Evolutionary conservation across 53 echinoderm and acorn worm species (phyloP).

Genomic region (Paracentrotus lividus): DNA sequence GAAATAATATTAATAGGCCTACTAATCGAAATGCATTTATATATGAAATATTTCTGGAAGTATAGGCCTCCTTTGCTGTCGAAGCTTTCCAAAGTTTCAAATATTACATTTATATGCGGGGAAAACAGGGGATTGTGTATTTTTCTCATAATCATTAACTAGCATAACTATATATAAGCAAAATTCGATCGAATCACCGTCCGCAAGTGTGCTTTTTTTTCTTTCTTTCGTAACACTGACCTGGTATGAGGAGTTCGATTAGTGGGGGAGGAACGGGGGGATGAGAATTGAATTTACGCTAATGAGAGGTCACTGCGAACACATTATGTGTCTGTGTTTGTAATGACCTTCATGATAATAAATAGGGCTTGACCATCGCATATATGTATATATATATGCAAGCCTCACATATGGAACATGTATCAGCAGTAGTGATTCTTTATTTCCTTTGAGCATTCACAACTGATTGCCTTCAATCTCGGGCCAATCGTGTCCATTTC

Average conservation of each 20-base stretch:
- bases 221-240: background rate
- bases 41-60: too few relatives aligned
- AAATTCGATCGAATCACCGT: too few relatives aligned
- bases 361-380: slow-evolving; percentile 40
- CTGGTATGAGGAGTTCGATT: background rate
- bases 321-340: slow-evolving; percentile 21
- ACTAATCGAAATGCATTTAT: too few relatives aligned
- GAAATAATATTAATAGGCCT: too few relatives aligned
- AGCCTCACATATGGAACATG: slow-evolving; percentile 39
- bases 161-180: too few relatives aligned
- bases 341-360: slow-evolving; percentile 41
- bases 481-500: background rate
- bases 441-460: slow-evolving; percentile 37
- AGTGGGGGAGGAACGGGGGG: background rate
- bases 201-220: too few relatives aligned
- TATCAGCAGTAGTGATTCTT: background rate
- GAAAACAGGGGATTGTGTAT: too few relatives aligned
- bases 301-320: slow-evolving; percentile 51
- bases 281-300: background rate
- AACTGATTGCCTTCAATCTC: slow-evolving; percentile 31
- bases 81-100: too few relatives aligned
- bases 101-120: too few relatives aligned
- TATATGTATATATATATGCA: too few relatives aligned
- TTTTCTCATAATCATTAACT: too few relatives aligned
- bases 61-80: too few relatives aligned